These are phyloP conservation scores for Spatula clypeata DNA, from an alignment of 2,797 vertebrate genomes.

Conservation along the genomic window DNA sequence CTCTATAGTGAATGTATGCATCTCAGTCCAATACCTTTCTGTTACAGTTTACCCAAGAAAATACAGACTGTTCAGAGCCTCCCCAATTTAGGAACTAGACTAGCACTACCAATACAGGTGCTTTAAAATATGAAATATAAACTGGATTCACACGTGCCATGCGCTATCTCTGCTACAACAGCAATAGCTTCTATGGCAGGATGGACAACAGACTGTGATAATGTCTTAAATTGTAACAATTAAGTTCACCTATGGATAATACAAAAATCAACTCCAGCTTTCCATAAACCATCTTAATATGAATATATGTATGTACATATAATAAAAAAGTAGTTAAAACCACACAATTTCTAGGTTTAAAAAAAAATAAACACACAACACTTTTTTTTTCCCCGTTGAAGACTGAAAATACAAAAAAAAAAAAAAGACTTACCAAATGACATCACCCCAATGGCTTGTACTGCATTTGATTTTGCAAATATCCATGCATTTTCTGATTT, in stretches of 20 bases:
- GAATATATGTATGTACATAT: background rate
- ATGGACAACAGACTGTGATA: background rate
- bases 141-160: background rate
- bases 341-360: background rate
- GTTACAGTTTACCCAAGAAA: background rate
- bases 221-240: background rate
- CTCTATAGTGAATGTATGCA: fast-evolving
- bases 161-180: background rate
- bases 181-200: background rate
- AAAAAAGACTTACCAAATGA: constrained; percentile 92
- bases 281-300: background rate
- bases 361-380: background rate
- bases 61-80: background rate
- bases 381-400: background rate
- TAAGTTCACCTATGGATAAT: background rate
- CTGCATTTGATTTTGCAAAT: constrained; percentile 92
- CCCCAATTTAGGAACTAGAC: background rate
- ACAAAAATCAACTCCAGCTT: background rate
- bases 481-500: constrained; percentile 91
- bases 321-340: background rate
- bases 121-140: background rate
- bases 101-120: background rate
- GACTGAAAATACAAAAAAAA: background rate
- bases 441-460: constrained; percentile 95
- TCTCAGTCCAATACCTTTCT: background rate